Percentiles rank a stretch among this genome's conserved stretches.
These are phyloP conservation scores for Rhamnusium bicolor DNA, from an alignment of 2,888 invertebrate genomes.

Conservation along the genomic window DNA sequence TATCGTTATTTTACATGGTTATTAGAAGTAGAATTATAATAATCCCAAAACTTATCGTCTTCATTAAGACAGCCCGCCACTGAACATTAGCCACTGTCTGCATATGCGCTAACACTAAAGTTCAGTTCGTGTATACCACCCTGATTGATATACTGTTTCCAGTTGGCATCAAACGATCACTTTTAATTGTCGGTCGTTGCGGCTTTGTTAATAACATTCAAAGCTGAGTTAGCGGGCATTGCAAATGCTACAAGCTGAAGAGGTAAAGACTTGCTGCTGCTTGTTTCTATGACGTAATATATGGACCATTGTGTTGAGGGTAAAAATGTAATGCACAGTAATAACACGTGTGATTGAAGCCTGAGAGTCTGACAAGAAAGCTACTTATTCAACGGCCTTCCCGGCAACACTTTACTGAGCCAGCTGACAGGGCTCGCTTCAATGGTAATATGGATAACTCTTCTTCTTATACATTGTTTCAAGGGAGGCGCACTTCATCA, in stretches of 20 bases:
- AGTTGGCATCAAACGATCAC: slow-evolving; percentile 59
- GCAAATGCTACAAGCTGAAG: slow-evolving; percentile 8
- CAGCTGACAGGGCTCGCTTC: slow-evolving; percentile 62
- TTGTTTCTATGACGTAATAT: slow-evolving; percentile 61
- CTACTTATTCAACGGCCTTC: slow-evolving; percentile 65
- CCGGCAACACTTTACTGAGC: slow-evolving; percentile 64
- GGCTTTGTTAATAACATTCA: slow-evolving; percentile 59
- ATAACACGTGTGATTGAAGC: slow-evolving; percentile 69
- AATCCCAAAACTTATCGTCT: neutral
- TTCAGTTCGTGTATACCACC: slow-evolving; percentile 11
- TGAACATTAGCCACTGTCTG: neutral
- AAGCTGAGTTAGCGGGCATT: slow-evolving; percentile 4
- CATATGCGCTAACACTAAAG: neutral
- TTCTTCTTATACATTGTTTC: slow-evolving; percentile 12
- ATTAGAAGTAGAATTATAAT: neutral
- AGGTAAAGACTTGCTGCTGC: slow-evolving; percentile 12
- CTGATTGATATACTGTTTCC: slow-evolving; percentile 57
- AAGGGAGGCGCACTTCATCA: slow-evolving; percentile 16
- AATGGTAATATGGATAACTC: slow-evolving; percentile 46
- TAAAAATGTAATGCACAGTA: slow-evolving; percentile 67
- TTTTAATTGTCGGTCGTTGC: slow-evolving; percentile 65
- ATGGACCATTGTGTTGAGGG: slow-evolving; percentile 68
- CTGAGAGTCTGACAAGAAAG: slow-evolving; percentile 64
- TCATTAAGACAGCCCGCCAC: neutral
- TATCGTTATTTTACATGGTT: neutral